Evolutionary conservation across 2,888 invertebrate species (phyloP).

Genomic region (Dinocampus coccinellae): DNA sequence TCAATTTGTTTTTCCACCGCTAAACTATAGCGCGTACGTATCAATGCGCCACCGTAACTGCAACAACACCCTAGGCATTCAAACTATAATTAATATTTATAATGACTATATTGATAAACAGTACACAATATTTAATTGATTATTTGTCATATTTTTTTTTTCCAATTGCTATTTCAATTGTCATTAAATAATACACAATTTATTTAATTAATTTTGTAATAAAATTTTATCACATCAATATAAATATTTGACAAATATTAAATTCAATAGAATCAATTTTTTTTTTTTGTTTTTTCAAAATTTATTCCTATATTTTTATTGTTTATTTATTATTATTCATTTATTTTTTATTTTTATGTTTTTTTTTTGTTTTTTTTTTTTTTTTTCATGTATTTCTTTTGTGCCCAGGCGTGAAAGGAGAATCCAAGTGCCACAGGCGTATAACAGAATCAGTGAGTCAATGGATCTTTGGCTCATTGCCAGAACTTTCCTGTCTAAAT

Average conservation of each 20-base stretch:
- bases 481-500: constrained; percentile 49
- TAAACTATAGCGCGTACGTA: not conserved
- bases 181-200: too few species aligned
- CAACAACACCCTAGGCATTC: not conserved
- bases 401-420: constrained; percentile 40
- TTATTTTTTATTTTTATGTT: constrained; percentile 33
- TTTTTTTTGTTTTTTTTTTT: constrained; percentile 10
- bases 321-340: constrained; percentile 44
- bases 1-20: constrained; percentile 44
- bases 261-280: too few species aligned
- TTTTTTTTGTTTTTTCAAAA: constrained; percentile 5
- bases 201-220: not conserved
- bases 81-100: constrained; percentile 12
- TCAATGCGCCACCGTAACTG: not conserved
- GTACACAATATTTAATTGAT: constrained; percentile 1
- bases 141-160: not conserved
- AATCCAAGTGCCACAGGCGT: constrained; percentile 25
- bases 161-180: not conserved
- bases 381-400: constrained; percentile 35
- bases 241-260: not conserved
- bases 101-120: not conserved
- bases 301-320: constrained; percentile 36
- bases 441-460: not conserved
- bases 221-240: too few species aligned
- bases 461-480: constrained; percentile 43